Evolutionary conservation across 2,888 invertebrate species (phyloP), one percentile per base, ranked within the genome.

Genomic region (Acrocyrtus sp.): DNA sequence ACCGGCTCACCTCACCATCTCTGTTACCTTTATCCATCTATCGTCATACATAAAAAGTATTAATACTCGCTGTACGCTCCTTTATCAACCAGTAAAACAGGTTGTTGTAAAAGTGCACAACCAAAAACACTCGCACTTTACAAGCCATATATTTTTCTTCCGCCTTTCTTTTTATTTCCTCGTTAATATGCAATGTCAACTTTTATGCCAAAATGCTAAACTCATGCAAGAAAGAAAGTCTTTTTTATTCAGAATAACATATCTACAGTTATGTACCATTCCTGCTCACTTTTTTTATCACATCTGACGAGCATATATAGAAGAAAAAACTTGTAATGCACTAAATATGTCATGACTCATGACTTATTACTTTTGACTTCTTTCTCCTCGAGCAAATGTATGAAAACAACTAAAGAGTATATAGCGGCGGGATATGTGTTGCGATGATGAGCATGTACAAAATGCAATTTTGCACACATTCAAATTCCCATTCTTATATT

Each of bases 21-120:
- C n/a, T n/a, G n/a, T n/a, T n/a, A n/a, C n/a, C n/a, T n/a, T n/a
- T n/a, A n/a, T n/a, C n/a, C n/a, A n/a, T n/a, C n/a, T n/a, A n/a
- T n/a, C n/a, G n/a, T n/a, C n/a, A n/a, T n/a, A n/a, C n/a, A n/a
- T n/a, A n/a, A n/a, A n/a, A n/a, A n/a, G n/a, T n/a, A n/a, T n/a
- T n/a, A n/a, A n/a, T n/a, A n/a, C n/a, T n/a, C n/a, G 6, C 34
- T 34, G 5, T 34, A 34, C 34, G 61, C 48, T 61, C 69, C n/a
- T n/a, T n/a, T 69, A 69, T 69, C 61, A 53, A 69, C 69, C 56
- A 56, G 61, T 50, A 69, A 69, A 69, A 69, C 69, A 54, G 61
- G 67, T 68, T 66, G 66, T 66, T 27, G 45, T 41, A 68, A 53
- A 60, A 53, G 58, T 50, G 50, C 22, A n/a, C n/a, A n/a, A n/a